phyloP scores from a whole-genome alignment of 2,888 invertebrate species.

The Heliconius ethilla region DNA sequence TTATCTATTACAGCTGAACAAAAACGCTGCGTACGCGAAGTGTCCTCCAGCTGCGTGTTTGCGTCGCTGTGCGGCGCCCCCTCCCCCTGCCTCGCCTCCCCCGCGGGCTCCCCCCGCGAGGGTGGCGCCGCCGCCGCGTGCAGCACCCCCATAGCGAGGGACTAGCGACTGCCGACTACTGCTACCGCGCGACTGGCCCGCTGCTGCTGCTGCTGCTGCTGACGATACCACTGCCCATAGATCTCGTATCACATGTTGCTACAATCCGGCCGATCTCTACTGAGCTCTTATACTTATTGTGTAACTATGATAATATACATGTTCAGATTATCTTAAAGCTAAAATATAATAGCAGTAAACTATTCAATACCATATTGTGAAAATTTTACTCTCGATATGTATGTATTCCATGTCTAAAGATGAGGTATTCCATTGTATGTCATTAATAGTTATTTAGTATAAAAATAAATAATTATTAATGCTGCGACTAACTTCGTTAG shows the following conservation, averaged over 20 bases:
- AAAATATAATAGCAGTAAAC: no score
- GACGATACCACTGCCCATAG: no score
- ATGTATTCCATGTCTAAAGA: no score
- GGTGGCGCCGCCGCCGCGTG: slow-evolving; percentile 57
- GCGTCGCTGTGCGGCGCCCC: slow-evolving; percentile 59
- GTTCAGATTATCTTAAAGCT: no score
- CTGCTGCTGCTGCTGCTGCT: no score
- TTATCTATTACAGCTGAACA: slow-evolving; percentile 68
- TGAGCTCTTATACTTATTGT: no score
- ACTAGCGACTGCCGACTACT: slow-evolving; percentile 51
- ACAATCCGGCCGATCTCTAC: no score
- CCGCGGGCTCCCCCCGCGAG: slow-evolving; percentile 31
- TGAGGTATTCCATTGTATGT: not conserved
- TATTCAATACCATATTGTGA: no score
- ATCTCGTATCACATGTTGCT: no score
- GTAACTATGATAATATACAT: no score
- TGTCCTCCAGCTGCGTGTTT: slow-evolving; percentile 70
- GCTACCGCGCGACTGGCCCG: no score
- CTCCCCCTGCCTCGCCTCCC: slow-evolving; percentile 67
- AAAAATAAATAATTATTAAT: not conserved
- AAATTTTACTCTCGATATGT: no score
- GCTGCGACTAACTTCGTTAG: not conserved
- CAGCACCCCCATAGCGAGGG: slow-evolving; percentile 73
- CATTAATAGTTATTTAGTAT: not conserved
- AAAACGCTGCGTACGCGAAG: slow-evolving; percentile 75